Evolutionary conservation across 1,140 invertebrate genomes (phyloP).

Genomic region (Pemphigus obesinymphae): DNA sequence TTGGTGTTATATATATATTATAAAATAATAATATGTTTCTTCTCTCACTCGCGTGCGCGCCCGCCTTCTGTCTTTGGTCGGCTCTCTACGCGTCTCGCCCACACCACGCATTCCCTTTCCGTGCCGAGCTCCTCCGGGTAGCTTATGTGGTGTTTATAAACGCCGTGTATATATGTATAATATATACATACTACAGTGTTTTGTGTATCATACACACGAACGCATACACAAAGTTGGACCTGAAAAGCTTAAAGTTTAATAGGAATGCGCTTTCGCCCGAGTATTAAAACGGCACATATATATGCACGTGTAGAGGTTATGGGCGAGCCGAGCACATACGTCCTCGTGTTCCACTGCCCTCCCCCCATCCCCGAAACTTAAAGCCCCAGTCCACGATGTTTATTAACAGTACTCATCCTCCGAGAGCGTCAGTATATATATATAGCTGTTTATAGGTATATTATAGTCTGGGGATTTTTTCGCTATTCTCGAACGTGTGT

Average conservation of each 20-base stretch:
- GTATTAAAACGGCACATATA: slow-evolving; percentile 3
- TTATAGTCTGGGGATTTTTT: neutral
- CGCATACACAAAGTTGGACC: slow-evolving; percentile 24
- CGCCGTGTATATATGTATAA: no score
- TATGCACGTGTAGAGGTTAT: neutral
- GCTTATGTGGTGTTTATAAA: slow-evolving; percentile 28
- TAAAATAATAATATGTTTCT: no score
- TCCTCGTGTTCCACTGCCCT: neutral
- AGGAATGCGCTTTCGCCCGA: slow-evolving; percentile 31
- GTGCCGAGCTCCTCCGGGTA: neutral
- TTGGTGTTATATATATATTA: no score
- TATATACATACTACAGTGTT: no score
- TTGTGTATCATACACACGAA: slow-evolving; percentile 40
- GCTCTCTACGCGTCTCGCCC: neutral
- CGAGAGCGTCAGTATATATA: neutral
- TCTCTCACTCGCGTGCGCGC: neutral
- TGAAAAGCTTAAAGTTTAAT: slow-evolving; percentile 35
- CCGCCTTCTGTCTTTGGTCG: neutral
- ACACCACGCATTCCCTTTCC: neutral
- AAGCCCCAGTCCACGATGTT: neutral
- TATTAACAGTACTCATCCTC: slow-evolving; percentile 15
- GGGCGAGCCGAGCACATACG: neutral
- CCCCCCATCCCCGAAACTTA: neutral
- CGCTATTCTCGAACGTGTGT: neutral
- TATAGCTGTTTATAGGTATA: neutral